Evolutionary conservation across 2,113 vertebrate genomes (phyloP).

Genomic region (Arenaria interpres): DNA sequence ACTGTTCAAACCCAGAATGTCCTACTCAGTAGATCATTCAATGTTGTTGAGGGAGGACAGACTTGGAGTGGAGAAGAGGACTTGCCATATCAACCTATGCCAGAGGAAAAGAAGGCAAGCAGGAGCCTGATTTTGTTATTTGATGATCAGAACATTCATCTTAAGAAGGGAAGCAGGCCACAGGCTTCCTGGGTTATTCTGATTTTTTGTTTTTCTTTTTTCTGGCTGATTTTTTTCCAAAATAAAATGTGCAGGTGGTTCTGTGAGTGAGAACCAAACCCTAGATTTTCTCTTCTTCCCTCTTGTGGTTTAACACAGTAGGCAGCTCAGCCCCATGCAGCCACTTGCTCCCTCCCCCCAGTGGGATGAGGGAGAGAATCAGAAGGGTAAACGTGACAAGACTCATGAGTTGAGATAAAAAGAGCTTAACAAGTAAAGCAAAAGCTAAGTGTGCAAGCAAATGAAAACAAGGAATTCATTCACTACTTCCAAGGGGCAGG

Average conservation of each 20-base stretch:
- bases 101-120: neutral
- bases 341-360: fast-evolving
- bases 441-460: too few species aligned
- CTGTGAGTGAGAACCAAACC: neutral
- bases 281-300: neutral
- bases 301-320: neutral
- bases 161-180: neutral
- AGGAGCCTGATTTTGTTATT: neutral
- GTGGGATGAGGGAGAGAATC: neutral
- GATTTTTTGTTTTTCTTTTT: fast-evolving
- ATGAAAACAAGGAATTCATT: too few species aligned
- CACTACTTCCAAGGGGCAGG: too few species aligned
- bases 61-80: neutral
- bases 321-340: neutral
- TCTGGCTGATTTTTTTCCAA: neutral
- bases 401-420: too few species aligned
- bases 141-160: neutral
- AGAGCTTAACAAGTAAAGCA: too few species aligned
- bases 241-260: neutral
- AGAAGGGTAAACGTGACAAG: too few species aligned
- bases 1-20: too few species aligned
- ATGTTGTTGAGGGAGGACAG: neutral
- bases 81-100: neutral
- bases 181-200: neutral
- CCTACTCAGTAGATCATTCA: neutral